Base-by-base conservation (phyloP, 2,888 invertebrate genomes). In the Maniola hyperantus region DNA sequence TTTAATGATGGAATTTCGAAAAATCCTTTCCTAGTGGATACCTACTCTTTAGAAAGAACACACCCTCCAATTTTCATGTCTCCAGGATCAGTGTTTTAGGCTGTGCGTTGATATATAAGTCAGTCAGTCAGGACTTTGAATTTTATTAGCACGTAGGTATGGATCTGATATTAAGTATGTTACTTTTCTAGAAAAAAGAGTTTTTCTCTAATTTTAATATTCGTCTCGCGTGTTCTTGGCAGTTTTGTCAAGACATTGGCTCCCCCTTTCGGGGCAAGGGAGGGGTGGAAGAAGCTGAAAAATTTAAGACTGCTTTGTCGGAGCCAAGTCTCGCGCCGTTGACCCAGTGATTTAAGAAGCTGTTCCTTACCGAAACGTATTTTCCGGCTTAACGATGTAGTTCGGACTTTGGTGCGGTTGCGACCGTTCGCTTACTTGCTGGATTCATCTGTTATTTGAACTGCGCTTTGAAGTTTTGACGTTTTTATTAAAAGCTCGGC, bases 261-360 rank as follows among this genome's bases (percentile, higher is more conserved):
- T 39, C 36, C 53, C 10, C 65, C 51, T 60, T 66, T 64, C 53
- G 65, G 42, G 51, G 6, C 6, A 39, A 55, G 15, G 34, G 36
- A 36, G 7, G 15, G 15, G 39, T 11, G 55, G 39, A 36, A 11
- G 15, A 71, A 66, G 65, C 68, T 70, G 70, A 71, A 73, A 73
- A 72, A 71, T 71, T 67, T 71, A 67, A 68, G 71, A 71, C 68
- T 65, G 67, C 65, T 55, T 63, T 65, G 68, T 61, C 51, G 58
- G 69, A 69, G 68, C 70, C 72, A 72, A 71, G 71, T 73, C 74
- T 72, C 72, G 73, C 73, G 68, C 73, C 68, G 73, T 68, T 72
- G 71, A 69, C 65, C 68, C 57, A 62, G 66, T 74, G 73, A 71
- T 74, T 73, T 71, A 73, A 71, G 73, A 69, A 70, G 66, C 70